Percentiles rank a stretch among this genome's conserved stretches.
These are phyloP conservation scores for Nannoperca obscura DNA, from an alignment of 2,797 vertebrate genomes.

Conservation along the genomic window DNA sequence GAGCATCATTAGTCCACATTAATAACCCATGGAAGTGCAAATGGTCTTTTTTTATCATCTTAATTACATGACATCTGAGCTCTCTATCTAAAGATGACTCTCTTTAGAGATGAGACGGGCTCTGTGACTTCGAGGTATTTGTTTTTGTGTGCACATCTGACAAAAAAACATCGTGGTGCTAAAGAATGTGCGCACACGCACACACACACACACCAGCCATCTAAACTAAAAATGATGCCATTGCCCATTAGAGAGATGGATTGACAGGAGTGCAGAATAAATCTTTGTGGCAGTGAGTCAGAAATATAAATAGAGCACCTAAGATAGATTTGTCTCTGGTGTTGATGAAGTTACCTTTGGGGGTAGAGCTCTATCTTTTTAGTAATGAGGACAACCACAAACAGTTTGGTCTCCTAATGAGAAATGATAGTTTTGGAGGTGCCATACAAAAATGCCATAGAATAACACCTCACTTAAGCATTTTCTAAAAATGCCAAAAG, in stretches of 20 bases:
- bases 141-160: conserved; percentile 60
- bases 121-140: conserved; percentile 74
- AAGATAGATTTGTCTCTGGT: conserved; percentile 85
- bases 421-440: conserved; percentile 80
- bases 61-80: conserved; percentile 87
- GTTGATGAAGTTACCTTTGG: conserved; percentile 86
- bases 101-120: conserved; percentile 75
- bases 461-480: conserved; percentile 57
- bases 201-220: conserved; percentile 47
- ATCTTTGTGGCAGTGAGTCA: conserved; percentile 86
- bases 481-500: conserved; percentile 52
- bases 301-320: conserved; percentile 87
- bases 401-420: conserved; percentile 84
- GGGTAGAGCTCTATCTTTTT: conserved; percentile 84
- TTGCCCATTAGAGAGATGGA: conserved; percentile 87
- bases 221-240: conserved; percentile 82
- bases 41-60: conserved; percentile 85
- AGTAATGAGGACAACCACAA: conserved; percentile 86
- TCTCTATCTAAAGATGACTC: conserved; percentile 77
- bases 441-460: conserved; percentile 69
- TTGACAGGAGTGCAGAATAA: conserved; percentile 86
- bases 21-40: conserved; percentile 86
- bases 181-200: conserved; percentile 42
- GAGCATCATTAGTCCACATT: conserved; percentile 87
- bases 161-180: conserved; percentile 49